Conservation (phyloP, 2,113 vertebrate species). For the Campylomormyrus tamandua region DNA sequence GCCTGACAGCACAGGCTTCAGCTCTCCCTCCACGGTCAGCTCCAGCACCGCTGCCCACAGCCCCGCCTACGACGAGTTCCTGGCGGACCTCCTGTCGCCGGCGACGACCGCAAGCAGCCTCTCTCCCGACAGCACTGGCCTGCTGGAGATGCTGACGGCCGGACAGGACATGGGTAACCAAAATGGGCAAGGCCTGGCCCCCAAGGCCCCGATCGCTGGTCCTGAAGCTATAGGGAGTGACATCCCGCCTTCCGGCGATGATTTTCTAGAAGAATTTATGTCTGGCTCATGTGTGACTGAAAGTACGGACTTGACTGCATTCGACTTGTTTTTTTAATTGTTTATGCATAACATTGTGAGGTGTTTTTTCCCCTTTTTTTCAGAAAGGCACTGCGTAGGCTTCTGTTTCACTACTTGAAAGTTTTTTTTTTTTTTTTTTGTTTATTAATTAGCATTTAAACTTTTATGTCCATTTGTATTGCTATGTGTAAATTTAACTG, state of each 20-base stretch:
- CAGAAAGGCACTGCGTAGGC: neutral
- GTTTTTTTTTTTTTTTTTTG: neutral
- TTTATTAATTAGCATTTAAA: conserved; percentile 34
- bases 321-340: conserved; percentile 72
- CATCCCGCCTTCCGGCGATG: conserved; percentile 47
- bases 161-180: conserved; percentile 30
- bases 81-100: conserved; percentile 76
- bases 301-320: conserved; percentile 62
- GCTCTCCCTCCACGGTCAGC: conserved; percentile 44
- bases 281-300: conserved; percentile 58
- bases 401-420: neutral
- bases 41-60: conserved; percentile 47
- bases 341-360: conserved; percentile 3
- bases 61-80: conserved; percentile 60
- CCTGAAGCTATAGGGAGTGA: conserved; percentile 19
- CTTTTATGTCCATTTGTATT: neutral
- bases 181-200: too few relatives aligned
- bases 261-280: conserved; percentile 75
- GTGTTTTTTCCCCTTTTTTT: neutral
- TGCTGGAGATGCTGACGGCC: conserved; percentile 64
- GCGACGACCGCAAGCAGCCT: conserved; percentile 48
- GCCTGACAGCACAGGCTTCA: conserved; percentile 54
- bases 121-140: conserved; percentile 62
- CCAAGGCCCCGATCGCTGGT: neutral
- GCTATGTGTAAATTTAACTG: neutral